Base-by-base conservation (phyloP, 2,888 invertebrate species). In the Furcula furcula region DNA sequence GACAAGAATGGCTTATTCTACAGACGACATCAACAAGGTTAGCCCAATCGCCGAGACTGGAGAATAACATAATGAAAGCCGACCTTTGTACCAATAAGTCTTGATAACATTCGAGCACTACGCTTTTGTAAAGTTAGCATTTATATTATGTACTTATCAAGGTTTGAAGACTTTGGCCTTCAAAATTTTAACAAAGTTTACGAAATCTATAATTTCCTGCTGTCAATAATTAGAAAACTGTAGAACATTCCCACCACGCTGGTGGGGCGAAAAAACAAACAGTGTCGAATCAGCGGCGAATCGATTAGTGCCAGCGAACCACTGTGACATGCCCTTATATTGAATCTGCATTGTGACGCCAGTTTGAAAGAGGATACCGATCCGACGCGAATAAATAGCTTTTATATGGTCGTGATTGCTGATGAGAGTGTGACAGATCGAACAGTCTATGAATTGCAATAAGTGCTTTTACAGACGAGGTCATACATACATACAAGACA, bases 211-310 rank as follows among this genome's bases (percentile, higher is more conserved):
- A n/a, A n/a, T n/a, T n/a, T n/a, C n/a, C n/a, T n/a, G n/a, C 36
- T n/a, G n/a, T n/a, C n/a, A n/a, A 55, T 43, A 50, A 45, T 55
- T 55, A 55, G 40, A 47, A 51, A 59, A 44, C 51, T 51, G 40
- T 42, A 28, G 42, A 33, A 51, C 47, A 55, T 46, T 40, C 34
- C 10, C 21, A 11, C 18, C 29, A 38, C 20, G 31, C 5, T 5
- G 21, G 28, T 10, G 23, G 29, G 32, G 28, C 14, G 25, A 1
- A 33, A 37, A 27, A 32, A 41, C 42, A 40, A 34, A 42, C 38
- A 52, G 47, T 32, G 4, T 12, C 40, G 28, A 38, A 42, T 36
- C 30, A 26, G 35, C 16, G 7, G 25, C 40, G 34, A 55, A 50
- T 3, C 13, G 42, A 55, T 47, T 27, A 10, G 56, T 16, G 25